Base-by-base conservation (phyloP, 2,113 vertebrate genomes). In the Microtus oregoni region DNA sequence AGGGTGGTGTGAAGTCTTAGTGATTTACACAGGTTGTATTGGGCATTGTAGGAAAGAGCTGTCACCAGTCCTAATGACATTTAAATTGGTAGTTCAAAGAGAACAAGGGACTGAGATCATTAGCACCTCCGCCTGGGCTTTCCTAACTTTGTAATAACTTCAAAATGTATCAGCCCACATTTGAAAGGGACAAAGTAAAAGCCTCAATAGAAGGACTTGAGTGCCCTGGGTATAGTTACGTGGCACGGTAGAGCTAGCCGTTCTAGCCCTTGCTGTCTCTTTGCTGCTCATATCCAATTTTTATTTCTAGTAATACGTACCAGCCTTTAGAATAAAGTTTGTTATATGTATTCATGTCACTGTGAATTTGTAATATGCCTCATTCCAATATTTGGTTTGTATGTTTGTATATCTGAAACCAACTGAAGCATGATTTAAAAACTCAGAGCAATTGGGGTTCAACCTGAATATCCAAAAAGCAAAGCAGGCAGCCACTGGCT, bases 321-420 rank as follows among this genome's bases (percentile, higher is more conserved):
- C 81, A 26, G 20, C 67, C 47, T 96, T 94, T 79, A 78, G 76
- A 81, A 90, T 91, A 92, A 94, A 93, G 72, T 85, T 90, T 50
- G 72, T 55, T 92, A 76, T 24, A 15, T 70, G 11, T 92, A 26
- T 92, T 95, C 55, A 89, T 68, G 85, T 94, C 67, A 72, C 70
- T 41, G 76, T 63, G 32, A 88, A 68, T 92, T 88, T 90, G 30
- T n/a, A 13, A 87, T 89, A 79, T 85, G 22, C 72, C 65, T 96
- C 76, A 76, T 97, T 92, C 75, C 83, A 92, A 28, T 93, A 91
- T 96, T 93, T 87, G 24, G 26, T 72, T 96, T 97, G 89, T 90
- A 85, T 97, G 58, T 90, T 96, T 24, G 7, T 93, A 68, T 11
- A 35, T 90, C 76, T 92, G 67, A 96, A 96, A 95, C 94, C 81